Evolutionary conservation across 2,888 invertebrate species (phyloP), one percentile per base, ranked within the genome.

Genomic region (Allolobophora icterica): DNA sequence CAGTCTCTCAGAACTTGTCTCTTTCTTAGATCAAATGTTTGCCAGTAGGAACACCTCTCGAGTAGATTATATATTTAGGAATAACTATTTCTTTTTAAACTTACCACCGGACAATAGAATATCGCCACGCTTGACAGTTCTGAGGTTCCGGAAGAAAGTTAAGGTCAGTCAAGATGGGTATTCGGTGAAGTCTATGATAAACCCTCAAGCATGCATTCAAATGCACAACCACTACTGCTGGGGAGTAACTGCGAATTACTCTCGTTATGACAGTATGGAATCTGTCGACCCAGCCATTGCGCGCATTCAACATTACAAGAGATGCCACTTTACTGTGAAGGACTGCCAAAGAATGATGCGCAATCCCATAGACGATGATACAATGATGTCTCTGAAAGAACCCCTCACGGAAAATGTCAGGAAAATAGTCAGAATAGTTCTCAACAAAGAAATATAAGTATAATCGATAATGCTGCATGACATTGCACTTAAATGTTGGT

Each of bases 221-320:
- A 89, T 91, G 33, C 91, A 91, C 89, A 92, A 92, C 89, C 91
- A 92, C 87, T 91, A 89, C 42, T 92, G 92, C 89, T 42, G 52
- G 89, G 45, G 30, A 30, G 42, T 91, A 17, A 89, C 87, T 17
- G 89, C 91, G 19, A 84, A 90, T 38, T 21, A 30, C 13, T 90
- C 89, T 13, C 42, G 34, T 13, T 35, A 83, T 11, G 71, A 45
- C 35, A 83, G 83, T 35, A 83, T 58, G 35, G 89, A 84, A n/a
- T 90, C 71, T 33, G 91, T 92, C 40, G 83, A 91, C 24, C 89
- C 92, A 15, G 89, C 42, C 1, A 34, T 89, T n/a, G 92, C 92
- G 15, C 45, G 90, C 35, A 40, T 40, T 52, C 92, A 92, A 40
- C 92, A 92, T 42, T 92, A 92, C 91, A 92, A 92, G 58, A 89